Evolutionary conservation across 2,888 invertebrate species (phyloP).

Genomic region (Mimumesa dahlbomi): DNA sequence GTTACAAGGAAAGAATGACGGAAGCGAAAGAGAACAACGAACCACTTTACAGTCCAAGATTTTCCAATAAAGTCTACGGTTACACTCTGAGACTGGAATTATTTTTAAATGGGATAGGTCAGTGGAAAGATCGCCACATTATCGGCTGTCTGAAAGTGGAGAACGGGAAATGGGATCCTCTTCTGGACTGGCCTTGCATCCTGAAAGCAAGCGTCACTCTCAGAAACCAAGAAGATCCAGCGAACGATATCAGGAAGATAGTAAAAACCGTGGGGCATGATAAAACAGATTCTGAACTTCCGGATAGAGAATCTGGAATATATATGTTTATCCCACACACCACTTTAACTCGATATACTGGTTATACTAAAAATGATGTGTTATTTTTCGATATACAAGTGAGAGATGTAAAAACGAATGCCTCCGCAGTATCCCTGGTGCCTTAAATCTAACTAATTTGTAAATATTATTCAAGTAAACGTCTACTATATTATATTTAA

Average conservation of each 20-base stretch:
- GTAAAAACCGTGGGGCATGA: constrained; percentile 67
- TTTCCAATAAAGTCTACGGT: constrained; percentile 87
- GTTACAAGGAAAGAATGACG: constrained; percentile 85
- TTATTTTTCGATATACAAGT: constrained; percentile 84
- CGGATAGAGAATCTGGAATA: constrained; percentile 66
- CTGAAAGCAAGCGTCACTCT: constrained; percentile 85
- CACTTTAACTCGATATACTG: constrained; percentile 83
- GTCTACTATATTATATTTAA: too few species aligned
- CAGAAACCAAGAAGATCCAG: constrained; percentile 83
- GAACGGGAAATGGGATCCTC: constrained; percentile 86
- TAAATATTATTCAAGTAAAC: too few species aligned
- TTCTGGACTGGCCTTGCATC: constrained; percentile 88
- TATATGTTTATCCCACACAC: constrained; percentile 86
- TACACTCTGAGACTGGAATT: constrained; percentile 88
- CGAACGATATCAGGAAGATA: constrained; percentile 79
- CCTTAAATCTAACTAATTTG: constrained; percentile 5
- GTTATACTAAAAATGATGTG: constrained; percentile 83
- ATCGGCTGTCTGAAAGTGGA: constrained; percentile 86
- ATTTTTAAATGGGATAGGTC: constrained; percentile 88
- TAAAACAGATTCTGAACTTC: constrained; percentile 40
- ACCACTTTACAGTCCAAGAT: constrained; percentile 85
- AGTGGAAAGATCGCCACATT: constrained; percentile 88
- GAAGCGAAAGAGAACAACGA: constrained; percentile 86
- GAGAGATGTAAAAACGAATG: constrained; percentile 53
- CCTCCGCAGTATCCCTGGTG: constrained; percentile 32